Conservation (phyloP, 2,888 invertebrate species). For the Drosophila kuntzei region DNA sequence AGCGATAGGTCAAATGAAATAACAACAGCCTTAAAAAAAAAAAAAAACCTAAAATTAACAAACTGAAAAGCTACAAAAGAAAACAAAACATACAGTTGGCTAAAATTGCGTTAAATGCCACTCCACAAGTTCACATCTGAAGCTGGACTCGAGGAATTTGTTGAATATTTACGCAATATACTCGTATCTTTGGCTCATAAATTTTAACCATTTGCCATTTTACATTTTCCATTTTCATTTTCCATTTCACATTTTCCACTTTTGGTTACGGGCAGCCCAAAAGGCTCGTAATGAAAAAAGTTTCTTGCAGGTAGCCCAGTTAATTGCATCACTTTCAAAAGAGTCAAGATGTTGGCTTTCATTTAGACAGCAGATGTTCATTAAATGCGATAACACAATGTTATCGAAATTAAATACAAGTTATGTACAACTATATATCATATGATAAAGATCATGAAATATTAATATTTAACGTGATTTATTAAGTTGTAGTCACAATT, state of each 20-base stretch:
- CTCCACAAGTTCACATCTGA: slow-evolving; percentile 36
- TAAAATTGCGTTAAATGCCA: slow-evolving; percentile 56
- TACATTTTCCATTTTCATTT: slow-evolving; percentile 13
- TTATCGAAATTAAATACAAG: slow-evolving; percentile 10
- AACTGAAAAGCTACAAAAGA: slow-evolving; percentile 9
- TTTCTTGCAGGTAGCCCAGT: slow-evolving; percentile 47
- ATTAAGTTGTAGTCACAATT: too few species aligned
- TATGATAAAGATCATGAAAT: neutral
- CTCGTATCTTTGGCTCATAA: slow-evolving; percentile 74
- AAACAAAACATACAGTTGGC: slow-evolving; percentile 38
- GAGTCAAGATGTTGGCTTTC: slow-evolving; percentile 15
- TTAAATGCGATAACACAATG: slow-evolving; percentile 12
- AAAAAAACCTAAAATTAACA: neutral
- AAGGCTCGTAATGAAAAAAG: slow-evolving; percentile 51
- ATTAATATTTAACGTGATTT: too few species aligned
- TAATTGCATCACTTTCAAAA: slow-evolving; percentile 58
- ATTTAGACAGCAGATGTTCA: slow-evolving; percentile 15
- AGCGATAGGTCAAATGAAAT: slow-evolving; percentile 45
- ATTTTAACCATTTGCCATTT: slow-evolving; percentile 63
- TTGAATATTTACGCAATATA: slow-evolving; percentile 25
- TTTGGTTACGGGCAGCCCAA: slow-evolving; percentile 5
- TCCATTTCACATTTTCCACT: slow-evolving; percentile 15
- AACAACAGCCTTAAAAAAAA: slow-evolving; percentile 1
- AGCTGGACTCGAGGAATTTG: slow-evolving; percentile 7
- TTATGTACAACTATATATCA: neutral